phyloP scores from a whole-genome alignment of 2,888 invertebrate species.

The Rotaria magnacalcarata region DNA sequence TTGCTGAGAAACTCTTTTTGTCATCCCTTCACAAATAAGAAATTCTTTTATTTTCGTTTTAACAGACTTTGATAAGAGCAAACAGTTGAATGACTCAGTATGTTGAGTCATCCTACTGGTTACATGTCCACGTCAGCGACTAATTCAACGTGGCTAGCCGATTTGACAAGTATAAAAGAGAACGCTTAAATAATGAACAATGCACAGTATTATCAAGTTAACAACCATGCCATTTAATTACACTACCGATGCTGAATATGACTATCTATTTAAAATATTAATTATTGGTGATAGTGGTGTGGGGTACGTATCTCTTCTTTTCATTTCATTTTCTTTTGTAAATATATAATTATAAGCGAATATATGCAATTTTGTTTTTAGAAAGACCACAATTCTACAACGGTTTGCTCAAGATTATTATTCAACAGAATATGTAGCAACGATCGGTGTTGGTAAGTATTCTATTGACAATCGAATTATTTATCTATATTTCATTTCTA shows the following conservation, averaged over 20 bases:
- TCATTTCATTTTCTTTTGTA: not conserved
- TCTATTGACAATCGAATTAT: not conserved
- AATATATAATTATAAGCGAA: not conserved
- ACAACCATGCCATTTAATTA: not conserved
- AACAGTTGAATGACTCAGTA: not conserved
- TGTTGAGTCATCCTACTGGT: not conserved
- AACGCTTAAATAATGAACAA: no score
- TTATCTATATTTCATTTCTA: not conserved
- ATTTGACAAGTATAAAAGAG: no score
- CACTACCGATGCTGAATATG: slow-evolving; percentile 44
- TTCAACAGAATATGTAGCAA: slow-evolving; percentile 57
- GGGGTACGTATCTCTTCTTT: slow-evolving; percentile 47
- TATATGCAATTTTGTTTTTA: not conserved
- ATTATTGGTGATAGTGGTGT: slow-evolving; percentile 57
- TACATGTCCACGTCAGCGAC: not conserved
- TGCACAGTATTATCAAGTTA: not conserved
- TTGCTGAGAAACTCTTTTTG: no score
- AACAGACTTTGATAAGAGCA: no score
- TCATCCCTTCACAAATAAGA: no score
- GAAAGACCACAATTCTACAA: slow-evolving; percentile 56
- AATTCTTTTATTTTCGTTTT: no score
- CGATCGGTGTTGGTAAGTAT: slow-evolving; percentile 51
- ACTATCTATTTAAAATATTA: slow-evolving; percentile 56
- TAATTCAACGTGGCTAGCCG: not conserved
- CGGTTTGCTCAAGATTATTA: slow-evolving; percentile 57